These are phyloP conservation scores for Podarcis lilfordi DNA, from an alignment of 2,797 vertebrate species.

Conservation along the genomic window DNA sequence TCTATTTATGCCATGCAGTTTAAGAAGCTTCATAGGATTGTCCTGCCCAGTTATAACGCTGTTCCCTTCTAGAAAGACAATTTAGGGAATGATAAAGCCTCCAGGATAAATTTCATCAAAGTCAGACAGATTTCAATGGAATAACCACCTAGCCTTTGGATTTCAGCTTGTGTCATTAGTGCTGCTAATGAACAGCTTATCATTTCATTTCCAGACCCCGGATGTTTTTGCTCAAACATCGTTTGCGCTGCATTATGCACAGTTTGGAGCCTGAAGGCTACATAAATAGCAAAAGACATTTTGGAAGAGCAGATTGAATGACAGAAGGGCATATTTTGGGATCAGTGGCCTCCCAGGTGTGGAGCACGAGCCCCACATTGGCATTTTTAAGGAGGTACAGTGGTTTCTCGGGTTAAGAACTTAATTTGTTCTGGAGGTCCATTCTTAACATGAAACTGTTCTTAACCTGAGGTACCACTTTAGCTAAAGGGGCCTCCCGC, in stretches of 20 bases:
- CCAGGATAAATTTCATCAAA: neutral
- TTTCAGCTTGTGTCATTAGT: neutral
- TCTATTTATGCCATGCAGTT: neutral
- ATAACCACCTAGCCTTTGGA: neutral
- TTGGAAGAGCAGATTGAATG: neutral
- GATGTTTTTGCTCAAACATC: neutral
- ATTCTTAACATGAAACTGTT: too few species aligned
- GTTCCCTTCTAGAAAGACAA: neutral
- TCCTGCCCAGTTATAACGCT: neutral
- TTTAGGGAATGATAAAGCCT: neutral
- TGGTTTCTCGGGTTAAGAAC: too few species aligned
- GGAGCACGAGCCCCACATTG: neutral
- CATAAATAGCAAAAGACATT: neutral
- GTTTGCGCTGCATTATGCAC: neutral
- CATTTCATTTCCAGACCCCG: neutral
- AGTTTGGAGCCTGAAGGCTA: neutral
- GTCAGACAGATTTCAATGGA: neutral
- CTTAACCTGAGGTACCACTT: too few species aligned
- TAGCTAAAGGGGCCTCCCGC: too few species aligned
- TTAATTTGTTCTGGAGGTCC: too few species aligned
- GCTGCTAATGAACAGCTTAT: slow-evolving; percentile 1
- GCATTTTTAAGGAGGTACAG: neutral
- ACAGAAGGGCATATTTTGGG: neutral
- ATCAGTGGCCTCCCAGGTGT: neutral
- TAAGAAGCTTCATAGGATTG: neutral